A percentile compares a stretch with the other conserved stretches of the same genome.
Evolutionary conservation across 1,140 invertebrate species (phyloP).

Genomic region (Camponotus pennsylvanicus): DNA sequence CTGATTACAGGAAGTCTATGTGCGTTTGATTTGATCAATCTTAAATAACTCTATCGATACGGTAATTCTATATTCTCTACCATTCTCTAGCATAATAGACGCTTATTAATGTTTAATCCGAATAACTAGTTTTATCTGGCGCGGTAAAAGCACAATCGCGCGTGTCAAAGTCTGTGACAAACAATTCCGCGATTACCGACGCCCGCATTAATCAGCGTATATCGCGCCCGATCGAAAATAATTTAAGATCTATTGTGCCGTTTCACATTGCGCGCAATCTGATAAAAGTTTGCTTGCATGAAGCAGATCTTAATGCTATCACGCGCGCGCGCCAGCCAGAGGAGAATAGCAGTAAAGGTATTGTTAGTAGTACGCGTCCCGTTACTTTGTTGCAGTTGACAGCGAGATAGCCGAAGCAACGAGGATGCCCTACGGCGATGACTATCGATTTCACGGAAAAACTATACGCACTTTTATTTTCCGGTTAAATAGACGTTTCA

Average conservation of each 20-base stretch:
- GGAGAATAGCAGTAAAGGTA: constrained; percentile 65
- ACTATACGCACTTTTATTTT: constrained; percentile 37
- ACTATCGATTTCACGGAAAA: constrained; percentile 62
- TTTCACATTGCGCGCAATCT: constrained; percentile 50
- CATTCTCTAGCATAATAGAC: constrained; percentile 11
- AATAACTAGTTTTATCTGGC: constrained; percentile 35
- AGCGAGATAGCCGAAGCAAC: constrained; percentile 67
- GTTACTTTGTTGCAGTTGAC: constrained; percentile 75
- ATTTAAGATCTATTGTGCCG: constrained; percentile 59
- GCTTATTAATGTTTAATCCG: constrained; percentile 19
- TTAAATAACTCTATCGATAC: not conserved
- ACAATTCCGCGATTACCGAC: constrained; percentile 50
- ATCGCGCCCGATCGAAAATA: constrained; percentile 58
- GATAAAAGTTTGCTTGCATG: constrained; percentile 60
- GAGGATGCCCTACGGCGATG: constrained; percentile 54
- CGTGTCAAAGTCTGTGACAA: constrained; percentile 34
- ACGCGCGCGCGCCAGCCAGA: constrained; percentile 33
- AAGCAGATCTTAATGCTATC: constrained; percentile 71
- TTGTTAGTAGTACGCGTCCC: constrained; percentile 72
- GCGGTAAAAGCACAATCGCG: constrained; percentile 1
- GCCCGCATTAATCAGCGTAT: constrained; percentile 51
- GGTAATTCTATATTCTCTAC: not conserved
- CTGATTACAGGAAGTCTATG: not conserved
- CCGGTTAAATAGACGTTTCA: constrained; percentile 44
- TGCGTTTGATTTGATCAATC: not conserved